A percentile compares a stretch with the other conserved stretches of the same genome.
Evolutionary conservation across 1,140 invertebrate species (phyloP).

Genomic region (Argopecten irradians): DNA sequence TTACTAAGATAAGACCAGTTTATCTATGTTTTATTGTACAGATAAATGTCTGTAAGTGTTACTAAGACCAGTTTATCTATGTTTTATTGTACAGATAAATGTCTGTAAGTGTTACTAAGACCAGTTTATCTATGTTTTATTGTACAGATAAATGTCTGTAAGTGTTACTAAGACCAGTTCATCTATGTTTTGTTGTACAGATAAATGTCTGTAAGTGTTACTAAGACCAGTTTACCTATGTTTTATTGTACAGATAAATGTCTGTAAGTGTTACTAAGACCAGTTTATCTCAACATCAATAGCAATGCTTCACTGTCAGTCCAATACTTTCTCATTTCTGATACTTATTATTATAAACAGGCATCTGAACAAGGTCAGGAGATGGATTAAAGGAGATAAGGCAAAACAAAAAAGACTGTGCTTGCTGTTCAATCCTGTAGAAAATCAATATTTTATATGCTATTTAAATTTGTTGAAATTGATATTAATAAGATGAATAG

Average conservation of each 20-base stretch:
- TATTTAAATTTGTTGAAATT: too few relatives aligned
- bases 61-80: background rate
- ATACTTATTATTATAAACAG: background rate
- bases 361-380: too few relatives aligned
- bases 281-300: background rate
- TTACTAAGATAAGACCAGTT: background rate
- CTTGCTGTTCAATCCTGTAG: too few relatives aligned
- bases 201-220: background rate
- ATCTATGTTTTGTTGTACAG: background rate
- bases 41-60: background rate
- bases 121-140: background rate
- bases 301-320: background rate
- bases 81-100: background rate
- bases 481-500: too few relatives aligned
- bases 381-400: too few relatives aligned
- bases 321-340: background rate
- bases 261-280: background rate
- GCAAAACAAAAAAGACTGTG: too few relatives aligned
- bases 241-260: background rate
- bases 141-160: background rate
- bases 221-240: background rate
- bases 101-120: background rate
- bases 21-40: background rate
- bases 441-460: too few relatives aligned
- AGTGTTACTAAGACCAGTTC: background rate